These are phyloP conservation scores for Dallia pectoralis DNA, from an alignment of 2,797 vertebrate genomes.

Conservation along the genomic window DNA sequence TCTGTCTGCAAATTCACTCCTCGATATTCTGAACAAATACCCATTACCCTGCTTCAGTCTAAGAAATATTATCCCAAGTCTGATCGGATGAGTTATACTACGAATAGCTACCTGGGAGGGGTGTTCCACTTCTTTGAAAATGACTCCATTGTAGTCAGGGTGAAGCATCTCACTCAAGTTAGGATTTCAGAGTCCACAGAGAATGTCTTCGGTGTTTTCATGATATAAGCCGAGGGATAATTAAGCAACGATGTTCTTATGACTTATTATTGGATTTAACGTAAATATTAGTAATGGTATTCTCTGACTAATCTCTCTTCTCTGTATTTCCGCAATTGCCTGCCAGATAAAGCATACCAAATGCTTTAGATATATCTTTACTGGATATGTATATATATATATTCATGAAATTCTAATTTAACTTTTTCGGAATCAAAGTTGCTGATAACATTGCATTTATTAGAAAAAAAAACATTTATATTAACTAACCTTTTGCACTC, in stretches of 20 bases:
- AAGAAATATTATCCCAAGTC: slow-evolving; percentile 5
- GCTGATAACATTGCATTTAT: too few relatives aligned
- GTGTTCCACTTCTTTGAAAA: slow-evolving; percentile 60
- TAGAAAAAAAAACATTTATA: too few relatives aligned
- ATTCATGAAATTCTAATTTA: too few relatives aligned
- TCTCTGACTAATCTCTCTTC: too few relatives aligned
- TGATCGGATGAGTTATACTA: too few relatives aligned
- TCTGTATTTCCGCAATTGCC: too few relatives aligned
- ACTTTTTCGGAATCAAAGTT: too few relatives aligned
- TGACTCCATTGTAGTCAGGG: slow-evolving; percentile 65
- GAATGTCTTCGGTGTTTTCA: slow-evolving; percentile 72
- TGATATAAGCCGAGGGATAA: slow-evolving; percentile 55
- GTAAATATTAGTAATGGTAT: neutral
- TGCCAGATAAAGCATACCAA: too few relatives aligned
- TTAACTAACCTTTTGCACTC: too few relatives aligned
- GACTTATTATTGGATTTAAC: neutral
- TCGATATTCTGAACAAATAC: fast-evolving
- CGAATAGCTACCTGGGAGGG: slow-evolving; percentile 71
- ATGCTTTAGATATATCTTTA: too few relatives aligned
- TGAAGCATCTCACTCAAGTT: slow-evolving; percentile 47
- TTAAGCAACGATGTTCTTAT: neutral
- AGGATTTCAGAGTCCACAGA: slow-evolving; percentile 21
- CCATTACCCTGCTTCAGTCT: slow-evolving; percentile 57
- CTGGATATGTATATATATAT: too few relatives aligned
- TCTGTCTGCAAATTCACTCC: slow-evolving; percentile 31